Percentiles rank a stretch among this genome's conserved stretches.
Evolutionary conservation across 1,140 invertebrate species (phyloP).

Genomic region (Pseudachorutes palmiensis): DNA sequence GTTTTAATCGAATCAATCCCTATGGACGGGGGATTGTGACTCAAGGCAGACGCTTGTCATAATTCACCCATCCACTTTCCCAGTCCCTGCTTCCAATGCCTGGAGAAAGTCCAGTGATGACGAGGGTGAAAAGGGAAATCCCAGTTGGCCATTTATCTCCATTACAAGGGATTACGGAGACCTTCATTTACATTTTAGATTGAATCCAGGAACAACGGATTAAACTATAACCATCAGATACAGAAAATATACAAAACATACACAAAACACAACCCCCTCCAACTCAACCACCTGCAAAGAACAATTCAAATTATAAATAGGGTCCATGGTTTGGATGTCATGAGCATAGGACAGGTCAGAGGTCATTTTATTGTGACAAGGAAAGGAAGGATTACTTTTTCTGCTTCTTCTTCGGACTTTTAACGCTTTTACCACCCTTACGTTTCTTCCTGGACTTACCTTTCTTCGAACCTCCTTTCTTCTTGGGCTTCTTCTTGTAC

Average conservation of each 20-base stretch:
- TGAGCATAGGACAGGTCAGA: background rate
- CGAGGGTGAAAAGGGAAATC: no score
- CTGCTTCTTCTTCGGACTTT: slow-evolving; percentile 13
- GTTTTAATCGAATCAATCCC: no score
- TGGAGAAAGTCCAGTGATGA: no score
- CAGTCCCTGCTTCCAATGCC: no score
- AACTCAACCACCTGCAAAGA: background rate
- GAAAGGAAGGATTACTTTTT: slow-evolving; percentile 11
- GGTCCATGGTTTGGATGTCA: background rate
- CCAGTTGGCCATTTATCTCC: slow-evolving; percentile 31
- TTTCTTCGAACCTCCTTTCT: slow-evolving; percentile 31
- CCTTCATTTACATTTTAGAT: slow-evolving; percentile 37
- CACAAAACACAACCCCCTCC: background rate
- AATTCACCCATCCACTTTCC: no score
- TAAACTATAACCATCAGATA: background rate
- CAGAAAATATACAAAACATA: slow-evolving; percentile 1
- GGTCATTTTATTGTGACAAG: background rate
- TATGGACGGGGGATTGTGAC: no score
- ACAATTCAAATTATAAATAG: background rate
- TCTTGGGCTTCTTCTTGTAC: slow-evolving; percentile 32
- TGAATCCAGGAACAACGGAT: slow-evolving; percentile 17
- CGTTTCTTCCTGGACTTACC: slow-evolving; percentile 26
- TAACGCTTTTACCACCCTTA: slow-evolving; percentile 15
- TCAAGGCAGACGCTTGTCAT: no score
- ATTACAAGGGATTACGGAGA: slow-evolving; percentile 28